These are phyloP conservation scores for Drosophila subquinaria DNA, from an alignment of 2,888 invertebrate species.

Conservation along the genomic window DNA sequence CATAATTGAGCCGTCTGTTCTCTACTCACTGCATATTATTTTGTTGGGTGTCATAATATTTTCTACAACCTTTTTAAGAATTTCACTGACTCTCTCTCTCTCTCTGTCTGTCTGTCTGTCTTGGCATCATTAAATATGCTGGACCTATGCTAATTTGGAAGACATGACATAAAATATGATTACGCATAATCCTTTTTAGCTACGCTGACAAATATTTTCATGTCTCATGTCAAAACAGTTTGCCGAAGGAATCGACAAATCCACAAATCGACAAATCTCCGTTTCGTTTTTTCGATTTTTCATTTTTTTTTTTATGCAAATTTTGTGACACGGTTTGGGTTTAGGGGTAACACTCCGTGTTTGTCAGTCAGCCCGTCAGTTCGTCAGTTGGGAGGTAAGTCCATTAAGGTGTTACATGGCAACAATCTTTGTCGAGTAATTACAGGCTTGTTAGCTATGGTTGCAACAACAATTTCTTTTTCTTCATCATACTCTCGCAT, in stretches of 20 bases:
- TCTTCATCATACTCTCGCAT: neutral
- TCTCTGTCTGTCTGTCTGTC: neutral
- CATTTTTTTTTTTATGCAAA: conserved; percentile 68
- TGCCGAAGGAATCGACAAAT: conserved; percentile 10
- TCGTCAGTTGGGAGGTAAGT: conserved; percentile 36
- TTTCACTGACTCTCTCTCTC: neutral
- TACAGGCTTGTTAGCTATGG: conserved; percentile 83
- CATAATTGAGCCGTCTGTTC: conserved; percentile 46
- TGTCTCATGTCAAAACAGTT: conserved; percentile 71
- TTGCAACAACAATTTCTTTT: conserved; percentile 62
- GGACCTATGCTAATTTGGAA: conserved; percentile 65
- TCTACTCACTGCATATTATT: neutral
- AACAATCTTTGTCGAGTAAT: conserved; percentile 79
- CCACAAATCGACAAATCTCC: conserved; percentile 16
- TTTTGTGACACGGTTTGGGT: conserved; percentile 31
- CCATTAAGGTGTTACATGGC: conserved; percentile 76
- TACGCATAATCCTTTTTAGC: conserved; percentile 66
- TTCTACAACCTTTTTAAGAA: conserved; percentile 24
- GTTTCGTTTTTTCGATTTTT: conserved; percentile 31
- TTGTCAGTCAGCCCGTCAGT: conserved; percentile 25
- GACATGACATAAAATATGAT: conserved; percentile 57
- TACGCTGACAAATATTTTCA: conserved; percentile 73
- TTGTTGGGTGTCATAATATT: conserved; percentile 67
- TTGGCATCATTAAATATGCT: neutral
- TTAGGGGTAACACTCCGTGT: conserved; percentile 50